phyloP scores from a whole-genome alignment of 2,888 invertebrate species.

The Dermolepida albohirtum region DNA sequence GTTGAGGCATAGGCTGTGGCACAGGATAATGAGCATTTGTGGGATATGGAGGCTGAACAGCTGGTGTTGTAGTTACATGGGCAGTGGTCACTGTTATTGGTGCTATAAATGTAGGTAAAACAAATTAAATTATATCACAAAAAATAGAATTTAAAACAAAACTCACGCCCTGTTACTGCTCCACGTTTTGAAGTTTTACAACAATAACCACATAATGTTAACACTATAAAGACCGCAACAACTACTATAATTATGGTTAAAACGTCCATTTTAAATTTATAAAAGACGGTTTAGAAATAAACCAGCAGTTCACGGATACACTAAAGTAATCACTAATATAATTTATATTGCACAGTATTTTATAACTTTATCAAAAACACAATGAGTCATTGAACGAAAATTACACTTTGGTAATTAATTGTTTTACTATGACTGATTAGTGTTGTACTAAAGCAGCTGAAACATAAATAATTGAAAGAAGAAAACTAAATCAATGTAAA shows the following conservation, averaged over 20 bases:
- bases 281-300: no score
- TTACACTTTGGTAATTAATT: no score
- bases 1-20: slow-evolving; percentile 22
- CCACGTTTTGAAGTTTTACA: slow-evolving; percentile 12
- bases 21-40: background rate
- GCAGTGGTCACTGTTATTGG: slow-evolving; percentile 20
- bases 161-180: slow-evolving; percentile 10
- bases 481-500: no score
- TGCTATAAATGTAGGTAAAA: slow-evolving; percentile 7
- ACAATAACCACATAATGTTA: slow-evolving; percentile 14
- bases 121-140: background rate
- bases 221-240: slow-evolving; percentile 1
- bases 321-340: no score
- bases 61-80: slow-evolving; percentile 8
- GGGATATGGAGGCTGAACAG: slow-evolving; percentile 10
- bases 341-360: no score
- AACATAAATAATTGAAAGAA: no score
- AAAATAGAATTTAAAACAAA: background rate
- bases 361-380: no score
- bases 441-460: no score
- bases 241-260: slow-evolving; percentile 9
- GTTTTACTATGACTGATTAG: no score
- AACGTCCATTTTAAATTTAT: background rate
- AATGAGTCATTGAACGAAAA: no score
- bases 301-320: no score